Evolutionary conservation across 2,113 vertebrate species (phyloP).

Genomic region (Cyanocitta stelleri): DNA sequence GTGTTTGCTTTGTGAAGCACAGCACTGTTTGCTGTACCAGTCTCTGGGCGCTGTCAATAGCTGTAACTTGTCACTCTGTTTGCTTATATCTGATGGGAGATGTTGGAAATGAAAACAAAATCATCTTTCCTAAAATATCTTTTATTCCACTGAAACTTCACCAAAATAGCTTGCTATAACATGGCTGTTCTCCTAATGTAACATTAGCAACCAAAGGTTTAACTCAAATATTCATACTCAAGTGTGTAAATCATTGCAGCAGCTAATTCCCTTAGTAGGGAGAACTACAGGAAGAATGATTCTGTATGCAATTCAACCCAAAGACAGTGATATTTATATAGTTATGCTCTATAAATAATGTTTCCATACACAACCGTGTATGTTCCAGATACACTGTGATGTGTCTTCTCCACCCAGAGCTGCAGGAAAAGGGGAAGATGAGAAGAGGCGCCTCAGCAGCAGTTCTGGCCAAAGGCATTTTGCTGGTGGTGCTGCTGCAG

Average conservation of each 20-base stretch:
- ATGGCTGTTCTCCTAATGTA: neutral
- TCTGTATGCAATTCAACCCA: neutral
- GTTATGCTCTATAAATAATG: neutral
- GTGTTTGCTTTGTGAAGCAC: neutral
- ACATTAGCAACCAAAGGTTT: neutral
- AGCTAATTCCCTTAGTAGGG: neutral
- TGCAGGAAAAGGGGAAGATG: neutral
- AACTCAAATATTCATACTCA: neutral
- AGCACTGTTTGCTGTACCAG: neutral
- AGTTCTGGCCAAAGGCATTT: neutral
- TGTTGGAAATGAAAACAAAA: neutral
- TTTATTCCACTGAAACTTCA: neutral
- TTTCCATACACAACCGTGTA: neutral
- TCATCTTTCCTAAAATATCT: neutral
- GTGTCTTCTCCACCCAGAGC: neutral
- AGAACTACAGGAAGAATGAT: neutral
- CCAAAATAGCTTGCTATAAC: neutral
- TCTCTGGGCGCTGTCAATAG: neutral
- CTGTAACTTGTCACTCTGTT: neutral
- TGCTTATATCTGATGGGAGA: neutral
- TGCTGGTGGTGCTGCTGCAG: neutral
- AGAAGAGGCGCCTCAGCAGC: neutral
- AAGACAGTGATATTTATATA: neutral
- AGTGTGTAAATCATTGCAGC: neutral
- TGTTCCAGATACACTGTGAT: neutral